Percentiles rank a stretch among this genome's conserved stretches.
Evolutionary conservation across 2,797 vertebrate species (phyloP).

Genomic region (Sebastes minor): DNA sequence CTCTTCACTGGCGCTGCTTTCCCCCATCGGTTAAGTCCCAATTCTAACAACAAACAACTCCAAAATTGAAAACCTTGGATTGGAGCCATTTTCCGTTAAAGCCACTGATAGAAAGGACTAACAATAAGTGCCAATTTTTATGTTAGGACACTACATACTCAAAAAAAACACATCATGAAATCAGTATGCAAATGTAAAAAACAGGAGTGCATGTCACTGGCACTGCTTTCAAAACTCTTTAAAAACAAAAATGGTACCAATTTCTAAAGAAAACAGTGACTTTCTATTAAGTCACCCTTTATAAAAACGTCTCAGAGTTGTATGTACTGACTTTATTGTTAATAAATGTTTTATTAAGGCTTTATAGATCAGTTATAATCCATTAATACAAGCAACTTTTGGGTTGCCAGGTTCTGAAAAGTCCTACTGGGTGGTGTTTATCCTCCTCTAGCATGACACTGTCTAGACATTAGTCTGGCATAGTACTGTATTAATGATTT

Average conservation of each 20-base stretch:
- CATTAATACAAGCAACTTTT: background rate
- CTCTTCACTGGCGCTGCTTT: constrained; percentile 23
- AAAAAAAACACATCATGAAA: background rate
- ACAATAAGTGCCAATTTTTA: background rate
- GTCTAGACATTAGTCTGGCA: no score
- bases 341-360: background rate
- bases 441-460: background rate
- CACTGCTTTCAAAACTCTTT: background rate
- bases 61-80: background rate
- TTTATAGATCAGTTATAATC: background rate
- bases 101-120: background rate
- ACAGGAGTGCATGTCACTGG: background rate
- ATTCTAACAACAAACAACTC: background rate
- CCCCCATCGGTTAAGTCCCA: background rate
- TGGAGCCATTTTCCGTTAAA: background rate
- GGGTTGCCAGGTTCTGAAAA: background rate
- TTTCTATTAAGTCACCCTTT: background rate
- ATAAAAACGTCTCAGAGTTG: background rate
- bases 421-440: background rate
- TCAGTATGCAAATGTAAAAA: background rate
- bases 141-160: background rate
- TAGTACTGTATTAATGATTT: no score
- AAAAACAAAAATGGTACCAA: background rate
- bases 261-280: no score
- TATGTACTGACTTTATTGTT: background rate